Percentiles rank a stretch among this genome's conserved stretches.
Evolutionary conservation across 2,113 vertebrate species (phyloP).

Genomic region (Canis aureus): DNA sequence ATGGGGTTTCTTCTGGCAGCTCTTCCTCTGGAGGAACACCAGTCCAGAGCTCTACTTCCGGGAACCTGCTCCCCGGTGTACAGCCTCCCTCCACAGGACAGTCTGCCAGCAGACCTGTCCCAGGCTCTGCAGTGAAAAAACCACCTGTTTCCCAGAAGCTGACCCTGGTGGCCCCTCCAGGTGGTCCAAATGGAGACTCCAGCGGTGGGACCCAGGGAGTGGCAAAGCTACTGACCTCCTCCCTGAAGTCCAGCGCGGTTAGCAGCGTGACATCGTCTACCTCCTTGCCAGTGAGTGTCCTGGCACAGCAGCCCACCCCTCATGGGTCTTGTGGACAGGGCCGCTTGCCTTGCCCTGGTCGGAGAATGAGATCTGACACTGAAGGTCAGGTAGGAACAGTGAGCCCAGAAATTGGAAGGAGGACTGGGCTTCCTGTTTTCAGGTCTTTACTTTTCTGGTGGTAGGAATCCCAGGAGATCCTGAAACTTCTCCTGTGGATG

Average conservation of each 20-base stretch:
- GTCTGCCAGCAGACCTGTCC: slow-evolving; percentile 69
- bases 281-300: slow-evolving; percentile 90
- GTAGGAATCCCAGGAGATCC: not conserved
- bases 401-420: not conserved
- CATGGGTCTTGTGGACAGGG: not conserved
- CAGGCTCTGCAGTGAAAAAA: slow-evolving; percentile 84
- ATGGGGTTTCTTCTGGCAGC: slow-evolving; percentile 82
- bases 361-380: not conserved
- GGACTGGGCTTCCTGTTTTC: not conserved
- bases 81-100: slow-evolving; percentile 78
- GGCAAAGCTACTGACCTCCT: slow-evolving; percentile 92
- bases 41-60: slow-evolving; percentile 83
- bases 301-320: not conserved
- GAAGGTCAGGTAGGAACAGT: not conserved
- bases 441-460: not conserved
- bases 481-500: not conserved
- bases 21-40: slow-evolving; percentile 79
- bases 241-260: slow-evolving; percentile 87
- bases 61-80: slow-evolving; percentile 72
- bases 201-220: slow-evolving; percentile 90
- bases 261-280: slow-evolving; percentile 87
- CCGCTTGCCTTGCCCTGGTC: not conserved
- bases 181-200: slow-evolving; percentile 90
- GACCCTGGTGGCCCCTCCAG: slow-evolving; percentile 91
- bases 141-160: slow-evolving; percentile 87